Conservation (phyloP, 2,113 vertebrate species). For the Nothobranchius furzeri region DNA sequence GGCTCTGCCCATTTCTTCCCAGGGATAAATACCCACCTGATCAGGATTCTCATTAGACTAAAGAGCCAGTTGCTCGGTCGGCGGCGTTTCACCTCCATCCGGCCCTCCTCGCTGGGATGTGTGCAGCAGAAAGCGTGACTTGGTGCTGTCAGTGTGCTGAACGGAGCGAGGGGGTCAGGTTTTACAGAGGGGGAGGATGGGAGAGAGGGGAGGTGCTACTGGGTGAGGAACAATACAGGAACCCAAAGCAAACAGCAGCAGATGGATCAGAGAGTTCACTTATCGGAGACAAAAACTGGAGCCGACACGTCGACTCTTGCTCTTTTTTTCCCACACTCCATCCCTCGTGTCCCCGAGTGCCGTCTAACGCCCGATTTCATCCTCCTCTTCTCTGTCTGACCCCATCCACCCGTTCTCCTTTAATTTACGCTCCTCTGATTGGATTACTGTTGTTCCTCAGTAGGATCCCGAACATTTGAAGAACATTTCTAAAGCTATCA, state of each 20-base stretch:
- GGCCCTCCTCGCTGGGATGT: conserved; percentile 37
- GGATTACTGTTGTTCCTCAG: conserved; percentile 57
- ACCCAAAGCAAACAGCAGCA: not conserved
- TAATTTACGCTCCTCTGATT: conserved; percentile 47
- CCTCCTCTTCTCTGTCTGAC: conserved; percentile 6
- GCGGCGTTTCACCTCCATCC: conserved; percentile 55
- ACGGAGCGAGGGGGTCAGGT: conserved; percentile 30
- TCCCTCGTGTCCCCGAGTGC: conserved; percentile 38
- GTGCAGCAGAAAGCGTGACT: conserved; percentile 27
- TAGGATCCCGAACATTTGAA: conserved; percentile 57
- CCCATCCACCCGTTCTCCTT: conserved; percentile 41
- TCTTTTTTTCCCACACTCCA: conserved; percentile 48
- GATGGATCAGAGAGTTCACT: not conserved
- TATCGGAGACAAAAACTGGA: conserved; percentile 22
- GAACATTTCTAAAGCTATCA: conserved; percentile 50
- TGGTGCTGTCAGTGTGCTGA: conserved; percentile 43
- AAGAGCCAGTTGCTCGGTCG: conserved; percentile 65
- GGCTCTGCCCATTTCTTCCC: conserved; percentile 33
- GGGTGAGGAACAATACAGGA: not conserved
- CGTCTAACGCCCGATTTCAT: conserved; percentile 1
- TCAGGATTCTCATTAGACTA: conserved; percentile 64
- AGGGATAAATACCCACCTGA: conserved; percentile 59
- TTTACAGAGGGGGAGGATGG: not conserved
- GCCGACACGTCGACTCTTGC: conserved; percentile 4
- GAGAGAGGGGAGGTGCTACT: not conserved